Percentiles rank a stretch among this genome's conserved stretches.
Conservation (phyloP, 1,140 invertebrate species). For the Heterodera schachtii region DNA sequence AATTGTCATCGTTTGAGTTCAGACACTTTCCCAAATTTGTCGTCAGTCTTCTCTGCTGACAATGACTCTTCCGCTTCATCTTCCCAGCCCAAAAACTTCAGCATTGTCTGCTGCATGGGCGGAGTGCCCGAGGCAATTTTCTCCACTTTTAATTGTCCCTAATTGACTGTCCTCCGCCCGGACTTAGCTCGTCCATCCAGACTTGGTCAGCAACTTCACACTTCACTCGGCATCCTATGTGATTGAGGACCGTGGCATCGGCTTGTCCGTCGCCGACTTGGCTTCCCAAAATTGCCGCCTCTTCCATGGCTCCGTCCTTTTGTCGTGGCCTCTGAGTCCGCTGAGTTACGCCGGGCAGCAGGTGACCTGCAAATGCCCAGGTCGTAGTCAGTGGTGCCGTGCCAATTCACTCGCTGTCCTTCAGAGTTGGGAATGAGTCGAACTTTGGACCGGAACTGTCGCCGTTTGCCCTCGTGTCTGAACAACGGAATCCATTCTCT, state of each 20-base stretch:
- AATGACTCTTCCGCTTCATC: neutral
- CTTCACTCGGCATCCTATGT: slow-evolving; percentile 12
- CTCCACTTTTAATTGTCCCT: neutral
- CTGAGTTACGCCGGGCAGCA: slow-evolving; percentile 28
- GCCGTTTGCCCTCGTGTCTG: slow-evolving; percentile 55
- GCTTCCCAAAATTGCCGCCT: neutral
- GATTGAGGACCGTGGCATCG: slow-evolving; percentile 6
- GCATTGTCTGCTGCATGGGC: slow-evolving; percentile 26
- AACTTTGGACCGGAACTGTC: slow-evolving; percentile 54
- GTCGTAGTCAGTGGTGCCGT: slow-evolving; percentile 18
- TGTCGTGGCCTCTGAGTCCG: slow-evolving; percentile 35
- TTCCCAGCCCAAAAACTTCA: slow-evolving; percentile 3
- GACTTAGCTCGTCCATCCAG: slow-evolving; percentile 7
- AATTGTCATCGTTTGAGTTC: neutral
- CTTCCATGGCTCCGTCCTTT: slow-evolving; percentile 33
- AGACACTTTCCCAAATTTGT: slow-evolving; percentile 5
- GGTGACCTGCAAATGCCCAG: slow-evolving; percentile 54
- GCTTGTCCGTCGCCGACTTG: neutral
- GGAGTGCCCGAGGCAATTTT: slow-evolving; percentile 13
- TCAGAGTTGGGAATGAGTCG: slow-evolving; percentile 41
- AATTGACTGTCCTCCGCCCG: neutral
- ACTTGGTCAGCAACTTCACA: slow-evolving; percentile 18
- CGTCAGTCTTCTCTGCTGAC: neutral
- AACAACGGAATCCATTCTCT: slow-evolving; percentile 58
- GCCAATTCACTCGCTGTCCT: neutral